These are phyloP conservation scores for Phaonia tiefii DNA, from an alignment of 2,888 invertebrate species.

Conservation along the genomic window DNA sequence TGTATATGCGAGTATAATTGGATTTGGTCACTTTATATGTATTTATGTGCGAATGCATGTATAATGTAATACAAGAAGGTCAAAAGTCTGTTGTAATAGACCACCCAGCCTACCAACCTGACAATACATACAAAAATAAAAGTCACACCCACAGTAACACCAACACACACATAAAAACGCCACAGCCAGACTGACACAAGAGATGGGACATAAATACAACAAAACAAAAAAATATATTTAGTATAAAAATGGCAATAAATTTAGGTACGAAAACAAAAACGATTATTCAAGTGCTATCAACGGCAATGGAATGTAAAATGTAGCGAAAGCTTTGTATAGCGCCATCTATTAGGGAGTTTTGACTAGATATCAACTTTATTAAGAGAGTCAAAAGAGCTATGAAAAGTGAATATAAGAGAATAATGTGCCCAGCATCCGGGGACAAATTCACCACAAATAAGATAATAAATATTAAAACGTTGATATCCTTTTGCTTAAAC, in stretches of 20 bases:
- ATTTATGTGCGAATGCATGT: neutral
- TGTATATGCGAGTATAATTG: too few species aligned
- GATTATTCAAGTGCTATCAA: neutral
- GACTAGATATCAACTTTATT: too few species aligned
- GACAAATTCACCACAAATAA: constrained; percentile 25
- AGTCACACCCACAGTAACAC: too few species aligned
- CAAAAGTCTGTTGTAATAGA: too few species aligned
- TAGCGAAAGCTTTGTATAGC: constrained; percentile 10
- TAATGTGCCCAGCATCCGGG: constrained; percentile 31
- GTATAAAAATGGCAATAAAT: constrained; percentile 10
- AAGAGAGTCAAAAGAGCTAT: neutral
- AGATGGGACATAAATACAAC: constrained; percentile 11
- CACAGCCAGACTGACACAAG: neutral
- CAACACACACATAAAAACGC: too few species aligned
- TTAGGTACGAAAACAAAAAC: neutral
- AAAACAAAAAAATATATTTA: constrained; percentile 12
- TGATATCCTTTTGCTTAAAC: neutral
- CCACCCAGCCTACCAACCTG: neutral
- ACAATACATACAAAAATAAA: too few species aligned
- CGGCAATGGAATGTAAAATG: too few species aligned
- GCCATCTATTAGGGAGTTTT: constrained; percentile 9
- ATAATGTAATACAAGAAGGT: neutral
- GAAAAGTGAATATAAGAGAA: neutral
- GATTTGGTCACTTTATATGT: neutral
- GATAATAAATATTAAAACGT: too few species aligned